Percentiles rank a stretch among this genome's conserved stretches.
phyloP scores from a whole-genome alignment of 30 jellyfish, hydroid and myxozoan species.

The Cassiopea andromeda region DNA sequence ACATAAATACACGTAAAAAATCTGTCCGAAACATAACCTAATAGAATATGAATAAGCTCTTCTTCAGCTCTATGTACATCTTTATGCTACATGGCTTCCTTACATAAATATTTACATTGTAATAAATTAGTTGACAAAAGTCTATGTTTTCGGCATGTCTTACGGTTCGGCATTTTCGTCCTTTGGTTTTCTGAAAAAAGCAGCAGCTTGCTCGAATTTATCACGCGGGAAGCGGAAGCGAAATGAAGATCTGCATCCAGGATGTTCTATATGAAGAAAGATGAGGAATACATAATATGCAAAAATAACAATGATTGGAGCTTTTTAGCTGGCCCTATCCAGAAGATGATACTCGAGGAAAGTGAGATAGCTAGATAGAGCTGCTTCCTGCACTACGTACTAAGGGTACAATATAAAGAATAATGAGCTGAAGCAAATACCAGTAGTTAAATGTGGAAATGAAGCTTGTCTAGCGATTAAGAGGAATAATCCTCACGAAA shows the following conservation, averaged over 20 bases:
- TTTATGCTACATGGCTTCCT: neutral
- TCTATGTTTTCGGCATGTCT: neutral
- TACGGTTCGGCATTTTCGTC: constrained; percentile 10
- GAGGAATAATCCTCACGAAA: too few species aligned
- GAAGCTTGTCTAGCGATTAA: too few species aligned
- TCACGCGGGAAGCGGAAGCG: constrained; percentile 75
- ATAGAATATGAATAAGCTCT: too few species aligned
- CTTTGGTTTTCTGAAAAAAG: constrained; percentile 48
- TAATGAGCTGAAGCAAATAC: too few species aligned
- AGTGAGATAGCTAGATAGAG: too few species aligned
- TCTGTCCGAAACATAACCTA: too few species aligned
- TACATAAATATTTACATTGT: neutral
- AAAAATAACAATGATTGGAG: neutral
- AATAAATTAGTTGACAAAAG: neutral
- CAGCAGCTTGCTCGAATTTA: constrained; percentile 69
- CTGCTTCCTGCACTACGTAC: too few species aligned
- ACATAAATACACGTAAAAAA: too few species aligned
- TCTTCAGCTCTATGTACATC: neutral
- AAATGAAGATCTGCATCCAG: constrained; percentile 49
- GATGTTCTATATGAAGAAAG: constrained; percentile 43
- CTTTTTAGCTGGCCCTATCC: neutral
- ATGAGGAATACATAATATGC: neutral
- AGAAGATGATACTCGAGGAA: too few species aligned
- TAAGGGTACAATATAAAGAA: too few species aligned
- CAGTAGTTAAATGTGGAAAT: too few species aligned